phyloP scores from a whole-genome alignment of 1,140 invertebrate genomes.

The Cydia amplana region DNA sequence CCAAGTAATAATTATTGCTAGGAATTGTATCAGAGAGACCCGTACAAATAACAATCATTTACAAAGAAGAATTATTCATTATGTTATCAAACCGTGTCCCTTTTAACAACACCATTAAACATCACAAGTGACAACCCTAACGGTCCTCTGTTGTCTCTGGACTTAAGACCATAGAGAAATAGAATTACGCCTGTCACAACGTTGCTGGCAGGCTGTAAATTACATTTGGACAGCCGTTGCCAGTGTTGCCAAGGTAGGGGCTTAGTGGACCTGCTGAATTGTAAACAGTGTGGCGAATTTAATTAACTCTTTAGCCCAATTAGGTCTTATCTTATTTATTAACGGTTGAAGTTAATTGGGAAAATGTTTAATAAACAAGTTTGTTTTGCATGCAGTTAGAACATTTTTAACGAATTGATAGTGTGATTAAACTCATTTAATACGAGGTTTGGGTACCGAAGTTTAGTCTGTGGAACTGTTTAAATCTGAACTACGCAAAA shows the following conservation, averaged over 20 bases:
- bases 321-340: not conserved
- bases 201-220: conserved; percentile 30
- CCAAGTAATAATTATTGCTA: no score
- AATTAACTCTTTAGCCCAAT: not conserved
- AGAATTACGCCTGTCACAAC: conserved; percentile 21
- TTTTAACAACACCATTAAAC: not conserved
- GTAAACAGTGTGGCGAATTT: conserved; percentile 11
- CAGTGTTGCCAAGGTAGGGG: conserved; percentile 2
- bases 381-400: not conserved
- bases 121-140: conserved; percentile 12
- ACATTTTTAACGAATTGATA: no score
- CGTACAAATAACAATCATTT: no score
- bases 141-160: conserved; percentile 19
- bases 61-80: not conserved
- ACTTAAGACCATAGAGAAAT: conserved; percentile 24
- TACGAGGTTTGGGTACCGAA: no score
- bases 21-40: no score
- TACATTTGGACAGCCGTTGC: conserved; percentile 7
- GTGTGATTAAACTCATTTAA: no score
- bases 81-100: not conserved
- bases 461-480: no score
- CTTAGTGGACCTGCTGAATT: not conserved
- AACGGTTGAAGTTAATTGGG: not conserved
- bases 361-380: not conserved
- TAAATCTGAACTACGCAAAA: no score